These are phyloP conservation scores for Hyppa rectilinea DNA, from an alignment of 2,888 invertebrate genomes.

Conservation along the genomic window DNA sequence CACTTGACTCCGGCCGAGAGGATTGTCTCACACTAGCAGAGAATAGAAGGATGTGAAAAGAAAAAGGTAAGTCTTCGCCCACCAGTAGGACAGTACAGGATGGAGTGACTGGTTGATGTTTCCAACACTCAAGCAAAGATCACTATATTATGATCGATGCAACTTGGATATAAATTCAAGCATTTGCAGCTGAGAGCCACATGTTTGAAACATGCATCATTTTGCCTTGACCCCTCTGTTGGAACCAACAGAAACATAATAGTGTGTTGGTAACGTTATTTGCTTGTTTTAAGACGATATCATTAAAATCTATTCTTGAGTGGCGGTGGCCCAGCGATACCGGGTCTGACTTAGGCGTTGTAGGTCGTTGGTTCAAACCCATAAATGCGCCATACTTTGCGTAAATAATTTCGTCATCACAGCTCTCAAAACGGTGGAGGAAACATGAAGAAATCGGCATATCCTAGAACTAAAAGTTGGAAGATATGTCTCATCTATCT, in stretches of 20 bases:
- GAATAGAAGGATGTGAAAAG: too few species aligned
- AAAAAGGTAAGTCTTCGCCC: not conserved
- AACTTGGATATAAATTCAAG: constrained; percentile 5
- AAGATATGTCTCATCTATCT: too few species aligned
- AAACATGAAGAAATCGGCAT: too few species aligned
- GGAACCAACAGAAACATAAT: not conserved
- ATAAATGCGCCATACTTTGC: too few species aligned
- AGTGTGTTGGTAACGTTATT: not conserved
- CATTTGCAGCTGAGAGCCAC: constrained; percentile 22
- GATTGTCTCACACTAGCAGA: not conserved
- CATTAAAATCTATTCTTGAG: too few species aligned
- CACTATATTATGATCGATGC: too few species aligned
- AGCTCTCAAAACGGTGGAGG: too few species aligned
- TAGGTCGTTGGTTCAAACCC: too few species aligned
- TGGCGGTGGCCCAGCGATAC: too few species aligned
- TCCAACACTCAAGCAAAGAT: not conserved
- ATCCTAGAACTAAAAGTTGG: too few species aligned
- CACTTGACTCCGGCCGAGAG: not conserved
- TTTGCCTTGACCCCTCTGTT: constrained; percentile 24
- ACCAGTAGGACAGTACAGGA: not conserved
- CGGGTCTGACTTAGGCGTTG: too few species aligned
- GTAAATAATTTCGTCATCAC: too few species aligned
- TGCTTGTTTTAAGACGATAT: not conserved
- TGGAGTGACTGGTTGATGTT: not conserved
- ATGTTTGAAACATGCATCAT: constrained; percentile 4